Base-by-base conservation (phyloP, 2,113 vertebrate species). In the Atrichornis clamosus region DNA sequence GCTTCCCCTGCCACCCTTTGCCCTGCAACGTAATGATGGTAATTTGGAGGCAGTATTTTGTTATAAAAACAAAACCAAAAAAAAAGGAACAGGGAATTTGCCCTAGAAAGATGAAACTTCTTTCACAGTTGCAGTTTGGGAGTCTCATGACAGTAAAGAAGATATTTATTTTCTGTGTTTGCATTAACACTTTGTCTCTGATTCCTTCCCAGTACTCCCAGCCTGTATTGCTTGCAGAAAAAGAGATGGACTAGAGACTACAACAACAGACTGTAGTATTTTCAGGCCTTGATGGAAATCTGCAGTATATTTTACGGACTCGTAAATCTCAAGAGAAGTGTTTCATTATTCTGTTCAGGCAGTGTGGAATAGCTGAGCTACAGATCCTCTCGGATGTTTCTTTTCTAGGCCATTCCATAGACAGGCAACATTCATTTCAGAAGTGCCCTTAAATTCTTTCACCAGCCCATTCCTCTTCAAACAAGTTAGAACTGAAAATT, bases 301-400 rank as follows among this genome's bases (percentile, higher is more conserved):
- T 96, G 97, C 94, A 97, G 96, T 86, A 76, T 89, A 47, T 96
- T 97, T 97, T 96, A 95, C 95, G 97, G 90, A 91, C 96, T 97
- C 80, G 7, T 97, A 98, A 98, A 98, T 97, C 94, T 96, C 95
- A 24, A 22, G 92, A 97, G 96, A 98, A 98, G 97, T 98, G 98
- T 98, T 98, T 98, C 98, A 98, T 98, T 98, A 98, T 96, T 97
- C 96, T 92, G 73, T 76, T 95, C 95, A 92, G 91, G 96, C 93
- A 63, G 95, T 26, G 74, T 81, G 67, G 87, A 98, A 96, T 97
- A 97, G 90, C 95, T 96, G 90, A 97, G 93, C 89, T 18, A 19
- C 97, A 98, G 97, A 97, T 97, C 95, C 95, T 97, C 96, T 92
- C 5, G 90, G 95, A 96, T 93, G 92, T 95, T 97, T 93, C 93